phyloP scores from a whole-genome alignment of 2,797 vertebrate genomes.

The Synaphobranchus kaupii region DNA sequence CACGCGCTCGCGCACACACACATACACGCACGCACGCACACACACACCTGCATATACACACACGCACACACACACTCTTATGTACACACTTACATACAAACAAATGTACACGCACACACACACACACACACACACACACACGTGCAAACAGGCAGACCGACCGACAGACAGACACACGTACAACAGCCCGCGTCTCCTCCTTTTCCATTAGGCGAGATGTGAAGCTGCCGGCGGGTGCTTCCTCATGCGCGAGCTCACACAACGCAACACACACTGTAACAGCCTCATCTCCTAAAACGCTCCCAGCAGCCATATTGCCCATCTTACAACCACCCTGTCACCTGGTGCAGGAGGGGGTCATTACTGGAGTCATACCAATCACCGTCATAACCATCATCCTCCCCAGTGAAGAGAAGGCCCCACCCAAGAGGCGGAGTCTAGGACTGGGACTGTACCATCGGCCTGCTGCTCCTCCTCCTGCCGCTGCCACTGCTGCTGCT shows the following conservation, averaged over 20 bases:
- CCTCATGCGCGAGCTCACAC: neutral
- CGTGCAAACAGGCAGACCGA: neutral
- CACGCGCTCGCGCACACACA: neutral
- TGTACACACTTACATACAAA: neutral
- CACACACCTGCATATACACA: constrained; percentile 1
- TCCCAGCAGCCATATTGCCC: constrained; percentile 83
- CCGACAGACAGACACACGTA: too few relatives aligned
- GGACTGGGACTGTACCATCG: constrained; percentile 99
- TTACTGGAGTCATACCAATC: constrained; percentile 67
- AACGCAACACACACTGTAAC: constrained; percentile 19
- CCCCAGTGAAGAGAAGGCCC: constrained; percentile 72
- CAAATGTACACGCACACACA: neutral
- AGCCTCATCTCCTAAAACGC: neutral
- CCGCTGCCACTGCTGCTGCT: constrained; percentile 64
- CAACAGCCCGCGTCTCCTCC: neutral
- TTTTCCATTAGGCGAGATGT: neutral
- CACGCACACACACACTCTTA: neutral
- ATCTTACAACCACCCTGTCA: constrained; percentile 86
- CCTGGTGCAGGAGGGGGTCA: constrained; percentile 68
- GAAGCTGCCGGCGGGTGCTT: neutral
- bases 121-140: neutral
- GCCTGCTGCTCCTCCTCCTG: constrained; percentile 82
- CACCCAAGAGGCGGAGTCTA: constrained; percentile 83
- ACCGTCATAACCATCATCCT: constrained; percentile 51
- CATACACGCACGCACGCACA: neutral